phyloP scores from a whole-genome alignment of 2,797 vertebrate genomes.

The Bradypodion ventrale region DNA sequence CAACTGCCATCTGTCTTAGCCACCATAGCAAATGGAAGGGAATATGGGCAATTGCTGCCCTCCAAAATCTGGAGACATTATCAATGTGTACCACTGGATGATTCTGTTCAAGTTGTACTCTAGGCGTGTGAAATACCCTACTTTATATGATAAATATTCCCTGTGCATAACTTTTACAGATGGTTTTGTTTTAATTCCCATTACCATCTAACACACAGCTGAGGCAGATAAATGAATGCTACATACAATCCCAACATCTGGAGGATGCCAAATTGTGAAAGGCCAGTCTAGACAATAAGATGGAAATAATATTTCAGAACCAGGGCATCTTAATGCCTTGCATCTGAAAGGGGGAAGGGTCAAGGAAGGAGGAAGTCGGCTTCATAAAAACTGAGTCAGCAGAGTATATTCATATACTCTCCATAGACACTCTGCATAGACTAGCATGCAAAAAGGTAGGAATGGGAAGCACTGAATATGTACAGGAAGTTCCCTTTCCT shows the following conservation, averaged over 20 bases:
- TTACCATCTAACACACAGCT: neutral
- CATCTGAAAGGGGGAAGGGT: slow-evolving; percentile 36
- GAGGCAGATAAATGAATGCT: neutral
- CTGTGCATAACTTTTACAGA: neutral
- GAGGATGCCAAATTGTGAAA: neutral
- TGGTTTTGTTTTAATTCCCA: neutral
- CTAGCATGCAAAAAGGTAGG: slow-evolving; percentile 63
- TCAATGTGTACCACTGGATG: neutral
- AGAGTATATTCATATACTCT: no score
- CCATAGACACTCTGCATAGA: slow-evolving; percentile 52
- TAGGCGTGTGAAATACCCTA: slow-evolving; percentile 26
- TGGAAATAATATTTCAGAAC: slow-evolving; percentile 29
- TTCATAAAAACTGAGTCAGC: slow-evolving; percentile 71
- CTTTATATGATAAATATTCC: slow-evolving; percentile 14
- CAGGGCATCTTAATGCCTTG: slow-evolving; percentile 3
- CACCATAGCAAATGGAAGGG: no score
- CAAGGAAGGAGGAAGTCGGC: slow-evolving; percentile 67
- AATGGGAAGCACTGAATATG: slow-evolving; percentile 69
- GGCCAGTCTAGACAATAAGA: neutral
- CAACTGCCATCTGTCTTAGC: no score
- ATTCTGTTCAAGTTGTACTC: neutral
- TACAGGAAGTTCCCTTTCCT: slow-evolving; percentile 66
- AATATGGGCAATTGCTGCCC: no score
- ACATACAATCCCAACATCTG: neutral
- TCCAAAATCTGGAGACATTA: no score